Base-by-base conservation (phyloP, 2,113 vertebrate genomes). In the Cacatua alba region DNA sequence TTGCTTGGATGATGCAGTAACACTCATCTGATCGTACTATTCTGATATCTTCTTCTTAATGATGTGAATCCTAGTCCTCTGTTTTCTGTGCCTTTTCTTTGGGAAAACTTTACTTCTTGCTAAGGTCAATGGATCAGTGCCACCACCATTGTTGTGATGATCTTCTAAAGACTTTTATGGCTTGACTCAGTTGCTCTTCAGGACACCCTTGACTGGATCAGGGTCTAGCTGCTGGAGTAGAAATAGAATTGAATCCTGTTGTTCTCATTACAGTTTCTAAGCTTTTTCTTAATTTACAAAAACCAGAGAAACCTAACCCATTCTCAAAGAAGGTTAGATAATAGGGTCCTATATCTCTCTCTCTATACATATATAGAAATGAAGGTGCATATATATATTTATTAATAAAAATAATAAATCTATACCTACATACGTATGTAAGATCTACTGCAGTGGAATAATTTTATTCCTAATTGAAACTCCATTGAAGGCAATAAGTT, bases 111-210 rank as follows among this genome's bases (percentile, higher is more conserved):
- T 39, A 25, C 53, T 82, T 52, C 76, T 68, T 55, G 55, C 43
- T 78, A 60, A 64, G 16, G 31, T 70, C 18, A 80, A 17, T 31
- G 33, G 29, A 63, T 17, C 20, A 7, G 17, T 48, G 53, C 5
- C 17, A 2, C 37, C 18, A 25, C 37, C 37, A 17, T 0, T 70
- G 60, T 21, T 3, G 0, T 11, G 6, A 48, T 44, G 29, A 19
- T 29, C 41, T 85, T 55, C 70, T 75, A 2, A 79, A 69, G 37
- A 19, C 23, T 62, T 57, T 75, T 29, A 26, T 60, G 43, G 31
- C 15, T 35, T 81, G 60, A 14, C 24, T 59, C 12, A 52, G 10
- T 10, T 53, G 21, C n/a, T 19, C 49, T 48, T 82, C 75, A 62
- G 62, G 60, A 65, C 20, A 37, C 7, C 12, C 16, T n/a, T 52